Percentiles rank a stretch among this genome's conserved stretches.
Conservation (phyloP, 2,888 invertebrate genomes). For the Pemphredon lugubris region DNA sequence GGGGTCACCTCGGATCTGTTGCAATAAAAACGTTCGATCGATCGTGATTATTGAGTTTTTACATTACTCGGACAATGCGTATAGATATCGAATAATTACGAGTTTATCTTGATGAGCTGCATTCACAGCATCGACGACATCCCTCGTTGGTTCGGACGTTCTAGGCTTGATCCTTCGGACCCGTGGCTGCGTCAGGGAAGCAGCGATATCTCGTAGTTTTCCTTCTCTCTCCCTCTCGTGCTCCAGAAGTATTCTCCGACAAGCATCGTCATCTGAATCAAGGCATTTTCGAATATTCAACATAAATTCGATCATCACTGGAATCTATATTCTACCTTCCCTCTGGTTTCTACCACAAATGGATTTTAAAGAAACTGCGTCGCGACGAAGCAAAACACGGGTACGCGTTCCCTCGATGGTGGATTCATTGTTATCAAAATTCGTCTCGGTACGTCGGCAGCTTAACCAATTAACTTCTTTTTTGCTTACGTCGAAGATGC, state of each 20-base stretch:
- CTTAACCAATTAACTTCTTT: slow-evolving; percentile 58
- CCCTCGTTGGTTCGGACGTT: slow-evolving; percentile 76
- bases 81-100: slow-evolving; percentile 69
- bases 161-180: slow-evolving; percentile 77
- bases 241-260: slow-evolving; percentile 82
- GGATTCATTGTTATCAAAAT: slow-evolving; percentile 42
- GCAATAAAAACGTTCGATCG: background rate
- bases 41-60: too few relatives aligned
- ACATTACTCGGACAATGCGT: too few relatives aligned
- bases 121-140: slow-evolving; percentile 76
- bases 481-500: slow-evolving; percentile 12
- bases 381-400: too few relatives aligned
- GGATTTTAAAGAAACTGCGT: too few relatives aligned
- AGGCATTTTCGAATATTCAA: too few relatives aligned
- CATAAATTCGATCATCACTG: too few relatives aligned
- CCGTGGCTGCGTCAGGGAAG: slow-evolving; percentile 88
- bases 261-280: slow-evolving; percentile 76
- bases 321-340: too few relatives aligned
- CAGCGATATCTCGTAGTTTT: slow-evolving; percentile 91
- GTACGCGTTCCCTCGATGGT: background rate
- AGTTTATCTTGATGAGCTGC: slow-evolving; percentile 78
- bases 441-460: slow-evolving; percentile 41
- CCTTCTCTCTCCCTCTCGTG: slow-evolving; percentile 85
- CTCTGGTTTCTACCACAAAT: too few relatives aligned
- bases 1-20: slow-evolving; percentile 89